Evolutionary conservation across 2,888 invertebrate genomes (phyloP), one percentile per base, ranked within the genome.

Genomic region (Lithosia quadra): DNA sequence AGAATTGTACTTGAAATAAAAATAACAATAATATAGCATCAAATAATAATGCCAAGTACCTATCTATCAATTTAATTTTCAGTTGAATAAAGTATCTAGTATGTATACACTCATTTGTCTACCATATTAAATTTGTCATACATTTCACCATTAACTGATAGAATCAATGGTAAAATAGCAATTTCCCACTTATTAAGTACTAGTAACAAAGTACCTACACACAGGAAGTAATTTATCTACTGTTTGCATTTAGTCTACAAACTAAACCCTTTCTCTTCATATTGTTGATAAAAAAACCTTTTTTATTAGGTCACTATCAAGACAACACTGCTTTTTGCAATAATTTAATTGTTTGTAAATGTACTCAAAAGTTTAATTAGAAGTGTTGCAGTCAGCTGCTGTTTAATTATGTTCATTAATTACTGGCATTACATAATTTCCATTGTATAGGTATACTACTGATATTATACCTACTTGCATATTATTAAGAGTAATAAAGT

Each of bases 231-330:
- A 7, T 10, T 49, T 71, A 36, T 70, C 67, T 70, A 55, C 58
- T 75, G 67, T 75, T 69, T 72, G 58, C 59, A 33, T 76, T 75
- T 67, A 62, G 55, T 63, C 60, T 56, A 60, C 61, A 75, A 63
- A 62, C 64, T 24, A 67, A 55, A 59, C 66, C 60, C 21, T 43
- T 21, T 28, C 13, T 22, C 24, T 55, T 61, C 21, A 43, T 39
- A 15, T 13, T 60, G 15, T 15, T 39, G 36, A 36, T 60, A 18
- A 22, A 36, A 15, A 36, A 15, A n/a, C 15, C 9, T 60, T 60
- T 28, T 36, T 39, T 39, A 60, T 13, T 60, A 22, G 22, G 22
- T 36, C 36, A 22, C 39, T 39, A 15, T 18, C 21, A 34, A 15
- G 21, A 34, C 13, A 13, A 39, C 8, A 39, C 10, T 15, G 56